Evolutionary conservation across 2,888 invertebrate species (phyloP), one percentile per base, ranked within the genome.

Genomic region (Sicus ferrugineus): DNA sequence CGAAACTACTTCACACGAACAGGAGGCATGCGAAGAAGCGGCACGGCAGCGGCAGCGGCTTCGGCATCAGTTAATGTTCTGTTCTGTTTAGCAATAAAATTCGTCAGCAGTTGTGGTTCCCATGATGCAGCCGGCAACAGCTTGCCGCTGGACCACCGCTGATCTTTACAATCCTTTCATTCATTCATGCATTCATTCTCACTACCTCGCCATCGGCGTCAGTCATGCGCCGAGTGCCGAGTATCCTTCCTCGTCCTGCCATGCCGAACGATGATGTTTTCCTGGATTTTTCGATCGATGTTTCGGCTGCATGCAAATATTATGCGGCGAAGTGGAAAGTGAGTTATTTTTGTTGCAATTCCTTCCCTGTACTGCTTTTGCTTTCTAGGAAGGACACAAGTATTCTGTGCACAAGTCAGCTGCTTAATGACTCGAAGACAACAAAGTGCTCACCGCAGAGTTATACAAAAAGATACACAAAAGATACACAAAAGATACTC

Each of bases 141-240:
- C n/a, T n/a, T n/a, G n/a, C n/a, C n/a, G n/a, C n/a, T n/a, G n/a
- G 38, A 11, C 38, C 11, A 11, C 38, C 11, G 38, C 38, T 46
- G 46, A 46, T 46, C 46, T 19, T 46, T 46, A 46, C 46, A 46
- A 46, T 46, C 46, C 46, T 46, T 46, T 46, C 9, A 46, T 19
- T 11, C n/a, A 46, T 46, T 46, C 46, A 46, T 46, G 14, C 46
- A 46, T 46, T 46, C 46, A 46, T 46, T 46, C 46, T 46, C 46
- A 46, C 4, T 46, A 3, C 14, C 46, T 11, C 9, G 19, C 9
- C n/a, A n/a, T n/a, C n/a, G 46, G 3, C 14, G 6, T 46, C 9
- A 46, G 46, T 46, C 19, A 14, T 3, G 46, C 9, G 3, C n/a
- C n/a, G n/a, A n/a, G n/a, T n/a, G n/a, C n/a, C n/a, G n/a, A n/a